Evolutionary conservation across 2,888 invertebrate species (phyloP), one percentile per base, ranked within the genome.

Genomic region (Oegoconia quadripuncta): DNA sequence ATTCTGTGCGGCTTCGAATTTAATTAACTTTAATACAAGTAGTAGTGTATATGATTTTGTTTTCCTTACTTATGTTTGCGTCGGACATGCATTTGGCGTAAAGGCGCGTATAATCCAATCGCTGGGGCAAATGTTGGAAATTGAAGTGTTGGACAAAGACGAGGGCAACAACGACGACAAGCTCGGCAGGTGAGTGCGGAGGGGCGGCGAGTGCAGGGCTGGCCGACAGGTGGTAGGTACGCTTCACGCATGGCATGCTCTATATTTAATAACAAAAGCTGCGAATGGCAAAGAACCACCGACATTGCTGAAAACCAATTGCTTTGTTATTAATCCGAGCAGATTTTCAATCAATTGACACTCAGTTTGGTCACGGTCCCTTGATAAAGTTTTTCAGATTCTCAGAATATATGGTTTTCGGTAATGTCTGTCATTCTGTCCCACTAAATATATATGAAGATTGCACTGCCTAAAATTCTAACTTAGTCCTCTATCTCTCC

Each of bases 121-220:
- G 76, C 78, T 91, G 80, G 93, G 93, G 55, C 94, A 94, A 84
- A 88, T 89, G 72, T 86, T 94, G 78, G 91, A 91, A 63, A 79
- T 97, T 55, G 92, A 93, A 70, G 86, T 97, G 54, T 92, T 92
- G 89, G 97, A 97, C 90, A 92, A 93, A 78, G 97, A 97, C 78
- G 95, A 96, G 59, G 90, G 91, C 62, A 91, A 92, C 63, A 91
- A 93, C 74, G 96, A 97, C 87, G 97, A 97, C 84, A 91, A 91
- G 63, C 90, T 97, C 58, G 97, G 97, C 87, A 95, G 94, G 95
- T 95, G 90, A 89, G 91, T 79, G 61, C 46, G 54, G 56, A 55
- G 46, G 38, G 42, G 46, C 37, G 39, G 35, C 26, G 39, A 16
- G 29, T 20, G 37, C 32, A 29, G 34, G 50, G 52, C 47, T 44